Evolutionary conservation across 2,888 invertebrate species (phyloP), one percentile per base, ranked within the genome.

Genomic region (Drosophila fulvimacula): DNA sequence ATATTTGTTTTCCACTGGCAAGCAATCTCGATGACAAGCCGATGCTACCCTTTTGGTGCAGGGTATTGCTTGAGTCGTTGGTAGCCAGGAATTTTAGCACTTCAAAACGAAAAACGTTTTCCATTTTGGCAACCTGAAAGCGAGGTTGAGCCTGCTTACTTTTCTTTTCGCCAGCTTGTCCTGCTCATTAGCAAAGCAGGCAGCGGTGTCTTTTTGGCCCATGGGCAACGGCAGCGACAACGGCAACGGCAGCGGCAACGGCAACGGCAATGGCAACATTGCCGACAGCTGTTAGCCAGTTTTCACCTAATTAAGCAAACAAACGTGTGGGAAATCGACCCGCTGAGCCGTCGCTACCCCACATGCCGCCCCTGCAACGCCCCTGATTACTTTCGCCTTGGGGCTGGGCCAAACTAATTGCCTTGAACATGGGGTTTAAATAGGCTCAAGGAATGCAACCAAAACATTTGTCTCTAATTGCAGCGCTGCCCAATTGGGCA

Each of bases 391-490:
- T 83, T 86, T 83, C 87, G 88, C 82, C 72, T 67, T 53, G 64
- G 59, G 79, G 67, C 69, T 65, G 74, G 79, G 67, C 65, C 41
- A 71, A 75, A 83, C 89, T 83, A 83, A 83, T 83, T 83, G 83
- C 87, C 89, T 80, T 73, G 76, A 77, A 83, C 88, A 84, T 78
- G 79, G 72, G 63, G 79, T 59, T 89, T 88, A 89, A 85, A 77
- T 84, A 84, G 76, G 74, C 81, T 57, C 71, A 62, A 73, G 79
- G 89, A 85, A 85, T 85, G 89, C 89, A 76, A 55, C 76, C 67
- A 71, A 82, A 88, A 90, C 90, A 83, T 83, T 83, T 88, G 90
- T 86, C 87, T 83, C 89, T 88, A 90, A 88, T 88, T 90, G 87
- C 89, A 74, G 79, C 76, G 76, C 79, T 80, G 85, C 88, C 88